Conservation (phyloP, 1,140 invertebrate species). For the Drosophila mauritiana region DNA sequence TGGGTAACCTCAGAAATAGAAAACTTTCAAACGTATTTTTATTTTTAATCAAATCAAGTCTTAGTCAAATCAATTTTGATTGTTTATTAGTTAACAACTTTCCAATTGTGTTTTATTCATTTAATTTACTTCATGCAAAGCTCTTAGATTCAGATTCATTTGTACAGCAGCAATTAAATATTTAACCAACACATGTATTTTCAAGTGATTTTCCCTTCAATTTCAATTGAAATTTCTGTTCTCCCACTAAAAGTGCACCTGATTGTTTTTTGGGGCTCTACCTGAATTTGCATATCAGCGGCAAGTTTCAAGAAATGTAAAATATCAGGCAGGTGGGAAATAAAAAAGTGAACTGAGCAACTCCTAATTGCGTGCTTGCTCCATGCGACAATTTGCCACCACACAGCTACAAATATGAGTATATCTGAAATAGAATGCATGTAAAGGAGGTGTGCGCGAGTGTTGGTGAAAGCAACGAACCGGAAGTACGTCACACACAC, state of each 20-base stretch:
- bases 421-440: slow-evolving; percentile 51
- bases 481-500: slow-evolving; percentile 27
- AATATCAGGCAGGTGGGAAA: slow-evolving; percentile 11
- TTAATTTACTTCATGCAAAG: too few species aligned
- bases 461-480: slow-evolving; percentile 45
- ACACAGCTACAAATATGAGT: neutral
- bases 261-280: neutral
- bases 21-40: too few species aligned
- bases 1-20: too few species aligned
- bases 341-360: slow-evolving; percentile 47
- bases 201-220: neutral
- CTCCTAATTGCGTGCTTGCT: slow-evolving; percentile 61
- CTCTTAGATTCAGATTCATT: too few species aligned
- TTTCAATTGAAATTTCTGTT: neutral
- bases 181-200: too few species aligned
- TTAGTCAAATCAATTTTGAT: too few species aligned
- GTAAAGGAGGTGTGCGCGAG: slow-evolving; percentile 41
- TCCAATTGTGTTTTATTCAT: too few species aligned
- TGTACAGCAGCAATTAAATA: too few species aligned
- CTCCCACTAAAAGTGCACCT: neutral
- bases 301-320: slow-evolving; percentile 7
- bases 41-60: too few species aligned
- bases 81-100: too few species aligned
- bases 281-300: slow-evolving; percentile 7
- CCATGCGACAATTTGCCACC: slow-evolving; percentile 17